Conservation (phyloP, 2,797 vertebrate genomes). For the Mus spretus region DNA sequence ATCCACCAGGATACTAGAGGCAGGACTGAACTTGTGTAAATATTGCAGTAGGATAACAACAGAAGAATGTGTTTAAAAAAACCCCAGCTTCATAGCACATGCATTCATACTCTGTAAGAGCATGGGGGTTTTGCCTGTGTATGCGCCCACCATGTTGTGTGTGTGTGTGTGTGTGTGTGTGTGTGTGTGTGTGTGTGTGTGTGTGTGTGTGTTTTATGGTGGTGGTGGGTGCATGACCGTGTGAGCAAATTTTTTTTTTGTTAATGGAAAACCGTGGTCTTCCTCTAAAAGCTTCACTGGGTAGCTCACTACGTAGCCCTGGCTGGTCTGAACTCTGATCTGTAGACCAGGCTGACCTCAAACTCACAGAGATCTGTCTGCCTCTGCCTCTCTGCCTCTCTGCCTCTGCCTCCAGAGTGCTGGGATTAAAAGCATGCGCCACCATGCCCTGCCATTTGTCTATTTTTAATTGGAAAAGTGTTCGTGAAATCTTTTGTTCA, state of each 20-base stretch:
- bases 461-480: conserved; percentile 29
- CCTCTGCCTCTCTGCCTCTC: neutral
- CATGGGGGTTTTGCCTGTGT: neutral
- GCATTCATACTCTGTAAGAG: conserved; percentile 11
- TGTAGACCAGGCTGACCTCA: neutral
- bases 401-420: too few relatives aligned
- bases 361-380: neutral
- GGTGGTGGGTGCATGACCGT: neutral
- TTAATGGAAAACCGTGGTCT: too few relatives aligned
- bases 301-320: neutral
- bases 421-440: neutral
- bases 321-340: neutral
- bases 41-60: conserved; percentile 14
- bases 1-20: conserved; percentile 14
- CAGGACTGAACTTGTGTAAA: conserved; percentile 11
- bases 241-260: too few relatives aligned
- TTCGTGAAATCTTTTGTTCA: conserved; percentile 33
- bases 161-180: neutral
- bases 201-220: neutral
- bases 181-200: neutral
- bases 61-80: neutral
- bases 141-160: too few relatives aligned
- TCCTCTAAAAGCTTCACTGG: too few relatives aligned
- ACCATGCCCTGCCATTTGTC: neutral
- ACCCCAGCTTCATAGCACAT: neutral